These are phyloP conservation scores for Yponomeuta cagnagella DNA, from an alignment of 2,888 invertebrate genomes.

Conservation along the genomic window DNA sequence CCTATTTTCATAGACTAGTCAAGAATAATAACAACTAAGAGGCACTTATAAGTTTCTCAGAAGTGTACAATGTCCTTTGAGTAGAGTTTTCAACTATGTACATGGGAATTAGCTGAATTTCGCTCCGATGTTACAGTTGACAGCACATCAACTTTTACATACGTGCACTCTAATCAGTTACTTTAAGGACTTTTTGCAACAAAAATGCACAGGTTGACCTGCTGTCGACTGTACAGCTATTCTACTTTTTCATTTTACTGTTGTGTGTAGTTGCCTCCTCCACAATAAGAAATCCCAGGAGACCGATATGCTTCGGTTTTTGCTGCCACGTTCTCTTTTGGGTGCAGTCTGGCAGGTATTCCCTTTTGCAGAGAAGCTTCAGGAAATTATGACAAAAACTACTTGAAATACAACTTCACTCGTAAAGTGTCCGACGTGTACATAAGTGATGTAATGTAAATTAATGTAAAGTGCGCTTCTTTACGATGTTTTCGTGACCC, in stretches of 20 bases:
- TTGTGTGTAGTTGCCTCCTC: neutral
- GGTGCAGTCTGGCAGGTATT: neutral
- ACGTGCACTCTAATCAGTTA: too few species aligned
- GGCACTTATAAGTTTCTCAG: too few species aligned
- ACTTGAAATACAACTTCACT: neutral
- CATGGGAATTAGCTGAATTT: too few species aligned
- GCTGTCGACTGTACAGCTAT: neutral
- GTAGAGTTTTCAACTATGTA: too few species aligned
- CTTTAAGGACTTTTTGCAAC: too few species aligned
- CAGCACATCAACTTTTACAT: too few species aligned
- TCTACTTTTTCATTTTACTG: neutral
- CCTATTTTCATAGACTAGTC: too few species aligned
- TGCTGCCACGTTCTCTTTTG: neutral
- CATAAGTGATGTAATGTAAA: neutral
- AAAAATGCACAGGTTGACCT: too few species aligned
- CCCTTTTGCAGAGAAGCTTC: neutral
- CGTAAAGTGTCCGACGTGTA: neutral
- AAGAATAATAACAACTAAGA: too few species aligned
- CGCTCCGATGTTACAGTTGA: too few species aligned
- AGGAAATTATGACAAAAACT: neutral
- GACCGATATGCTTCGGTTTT: neutral
- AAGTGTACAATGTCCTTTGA: too few species aligned
- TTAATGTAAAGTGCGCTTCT: neutral
- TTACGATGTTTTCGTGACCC: slow-evolving; percentile 2
- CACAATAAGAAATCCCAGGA: neutral